Evolutionary conservation across 2,113 vertebrate genomes (phyloP).

Genomic region (Gallinago paraguaiae): DNA sequence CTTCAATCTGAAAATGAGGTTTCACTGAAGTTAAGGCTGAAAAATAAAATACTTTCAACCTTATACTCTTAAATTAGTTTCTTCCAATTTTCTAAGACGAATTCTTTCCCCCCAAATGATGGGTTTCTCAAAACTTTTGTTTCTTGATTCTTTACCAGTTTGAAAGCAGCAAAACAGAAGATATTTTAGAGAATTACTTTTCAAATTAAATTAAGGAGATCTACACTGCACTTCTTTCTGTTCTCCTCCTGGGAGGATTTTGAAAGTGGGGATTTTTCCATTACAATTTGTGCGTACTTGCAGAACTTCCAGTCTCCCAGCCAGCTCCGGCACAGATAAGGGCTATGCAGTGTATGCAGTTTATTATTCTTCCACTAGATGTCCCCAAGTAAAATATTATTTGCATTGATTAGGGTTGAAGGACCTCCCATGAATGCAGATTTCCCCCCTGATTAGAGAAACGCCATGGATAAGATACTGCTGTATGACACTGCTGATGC

Average conservation of each 20-base stretch:
- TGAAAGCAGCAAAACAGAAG: background rate
- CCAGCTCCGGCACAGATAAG: background rate
- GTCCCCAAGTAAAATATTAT: constrained; percentile 42
- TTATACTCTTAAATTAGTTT: background rate
- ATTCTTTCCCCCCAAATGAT: background rate
- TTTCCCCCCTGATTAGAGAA: background rate
- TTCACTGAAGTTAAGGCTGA: background rate
- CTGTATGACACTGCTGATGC: background rate
- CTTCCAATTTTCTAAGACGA: background rate
- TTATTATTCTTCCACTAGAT: constrained; percentile 53
- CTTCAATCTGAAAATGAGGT: background rate
- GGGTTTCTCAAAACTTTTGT: background rate
- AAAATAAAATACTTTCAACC: background rate
- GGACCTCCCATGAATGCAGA: background rate
- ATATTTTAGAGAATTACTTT: background rate
- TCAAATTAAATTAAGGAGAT: background rate
- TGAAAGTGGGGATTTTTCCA: background rate
- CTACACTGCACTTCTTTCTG: background rate
- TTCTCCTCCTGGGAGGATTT: background rate
- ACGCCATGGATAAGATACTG: background rate
- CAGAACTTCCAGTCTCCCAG: background rate
- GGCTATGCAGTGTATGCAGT: background rate
- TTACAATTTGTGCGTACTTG: background rate
- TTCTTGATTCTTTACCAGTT: background rate
- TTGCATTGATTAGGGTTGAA: background rate